Conservation (phyloP, 1,140 invertebrate genomes). For the Neodiprion fabricii region DNA sequence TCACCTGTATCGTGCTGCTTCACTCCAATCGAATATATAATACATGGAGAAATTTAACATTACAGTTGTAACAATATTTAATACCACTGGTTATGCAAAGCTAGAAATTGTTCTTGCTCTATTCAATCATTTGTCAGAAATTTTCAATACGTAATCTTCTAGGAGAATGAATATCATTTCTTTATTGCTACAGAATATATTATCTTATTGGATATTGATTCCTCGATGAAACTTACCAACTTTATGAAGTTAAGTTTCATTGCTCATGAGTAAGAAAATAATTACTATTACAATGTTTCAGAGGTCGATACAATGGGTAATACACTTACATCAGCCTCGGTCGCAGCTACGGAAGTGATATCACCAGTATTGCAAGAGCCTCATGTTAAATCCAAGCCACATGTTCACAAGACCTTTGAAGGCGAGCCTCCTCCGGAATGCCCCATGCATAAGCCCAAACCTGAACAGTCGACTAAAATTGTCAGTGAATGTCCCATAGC, state of each 20-base stretch:
- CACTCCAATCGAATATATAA: no score
- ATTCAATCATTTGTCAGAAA: no score
- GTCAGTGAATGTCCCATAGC: slow-evolving; percentile 72
- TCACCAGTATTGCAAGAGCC: slow-evolving; percentile 37
- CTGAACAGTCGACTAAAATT: slow-evolving; percentile 31
- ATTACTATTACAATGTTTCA: not conserved
- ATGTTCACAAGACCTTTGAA: slow-evolving; percentile 42
- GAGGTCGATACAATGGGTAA: slow-evolving; percentile 66
- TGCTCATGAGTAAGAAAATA: not conserved
- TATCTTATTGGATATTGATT: no score
- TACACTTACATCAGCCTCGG: slow-evolving; percentile 64
- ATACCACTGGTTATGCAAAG: no score
- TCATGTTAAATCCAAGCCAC: slow-evolving; percentile 15
- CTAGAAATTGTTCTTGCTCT: no score
- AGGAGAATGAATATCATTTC: not conserved
- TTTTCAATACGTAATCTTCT: no score
- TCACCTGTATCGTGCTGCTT: no score
- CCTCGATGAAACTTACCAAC: no score
- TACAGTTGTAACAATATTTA: no score
- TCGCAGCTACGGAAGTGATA: slow-evolving; percentile 56
- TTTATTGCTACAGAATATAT: not conserved
- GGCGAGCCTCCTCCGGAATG: slow-evolving; percentile 72
- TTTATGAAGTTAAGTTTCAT: not conserved
- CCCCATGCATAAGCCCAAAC: slow-evolving; percentile 72
- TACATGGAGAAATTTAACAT: no score